Evolutionary conservation across 2,888 invertebrate genomes (phyloP).

Genomic region (Xestia xanthographa): DNA sequence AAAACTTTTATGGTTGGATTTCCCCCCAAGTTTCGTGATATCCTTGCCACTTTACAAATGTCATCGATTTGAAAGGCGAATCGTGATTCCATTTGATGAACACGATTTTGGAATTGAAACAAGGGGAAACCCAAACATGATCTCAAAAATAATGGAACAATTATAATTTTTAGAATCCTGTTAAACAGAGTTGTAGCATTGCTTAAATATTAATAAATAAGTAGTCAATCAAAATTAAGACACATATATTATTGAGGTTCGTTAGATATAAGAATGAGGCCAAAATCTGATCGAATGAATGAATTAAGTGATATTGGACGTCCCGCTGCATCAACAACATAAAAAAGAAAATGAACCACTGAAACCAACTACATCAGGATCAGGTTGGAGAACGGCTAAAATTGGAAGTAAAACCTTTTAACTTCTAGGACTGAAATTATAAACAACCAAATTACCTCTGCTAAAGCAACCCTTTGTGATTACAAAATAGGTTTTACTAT

Average conservation of each 20-base stretch:
- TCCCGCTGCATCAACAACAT: too few species aligned
- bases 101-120: conserved; percentile 79
- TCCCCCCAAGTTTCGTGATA: conserved; percentile 84
- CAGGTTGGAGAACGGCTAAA: too few species aligned
- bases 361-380: too few species aligned
- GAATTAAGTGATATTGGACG: not conserved
- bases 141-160: conserved; percentile 39
- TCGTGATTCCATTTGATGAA: conserved; percentile 83
- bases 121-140: conserved; percentile 77
- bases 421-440: too few species aligned
- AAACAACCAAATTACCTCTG: too few species aligned
- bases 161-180: conserved; percentile 5
- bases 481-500: too few species aligned
- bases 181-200: not conserved
- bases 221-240: not conserved
- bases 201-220: not conserved
- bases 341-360: too few species aligned
- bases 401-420: too few species aligned
- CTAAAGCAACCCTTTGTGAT: too few species aligned
- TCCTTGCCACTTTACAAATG: conserved; percentile 86
- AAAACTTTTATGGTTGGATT: conserved; percentile 83
- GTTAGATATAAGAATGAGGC: too few species aligned
- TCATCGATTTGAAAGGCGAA: conserved; percentile 87
- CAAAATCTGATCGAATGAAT: not conserved
- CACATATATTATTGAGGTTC: not conserved